phyloP scores from a whole-genome alignment of 1,140 invertebrate genomes.

The Drosophila triauraria region DNA sequence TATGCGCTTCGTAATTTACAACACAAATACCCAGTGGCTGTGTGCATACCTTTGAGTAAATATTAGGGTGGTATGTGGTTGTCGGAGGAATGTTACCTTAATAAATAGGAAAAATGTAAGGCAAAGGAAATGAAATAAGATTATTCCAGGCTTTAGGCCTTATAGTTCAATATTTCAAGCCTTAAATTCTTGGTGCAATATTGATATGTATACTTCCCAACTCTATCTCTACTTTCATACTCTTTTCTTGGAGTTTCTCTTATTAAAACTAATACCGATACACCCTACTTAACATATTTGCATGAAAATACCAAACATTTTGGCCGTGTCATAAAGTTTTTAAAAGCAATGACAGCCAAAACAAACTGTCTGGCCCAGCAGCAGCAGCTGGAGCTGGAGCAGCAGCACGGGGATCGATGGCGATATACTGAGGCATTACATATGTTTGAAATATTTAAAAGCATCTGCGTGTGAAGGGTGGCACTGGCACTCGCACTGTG shows the following conservation, averaged over 20 bases:
- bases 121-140: background rate
- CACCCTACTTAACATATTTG: slow-evolving; percentile 46
- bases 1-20: slow-evolving; percentile 70
- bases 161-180: too few species aligned
- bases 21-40: slow-evolving; percentile 6
- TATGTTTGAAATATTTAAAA: slow-evolving; percentile 49
- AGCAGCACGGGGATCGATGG: slow-evolving; percentile 26
- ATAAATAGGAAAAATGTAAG: background rate
- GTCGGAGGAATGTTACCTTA: background rate
- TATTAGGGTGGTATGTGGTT: slow-evolving; percentile 9
- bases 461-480: slow-evolving; percentile 23
- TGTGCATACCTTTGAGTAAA: slow-evolving; percentile 11
- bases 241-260: too few species aligned
- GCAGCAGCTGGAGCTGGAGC: slow-evolving; percentile 1
- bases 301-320: slow-evolving; percentile 56
- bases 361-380: slow-evolving; percentile 29
- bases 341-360: slow-evolving; percentile 58
- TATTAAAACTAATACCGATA: background rate
- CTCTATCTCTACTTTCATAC: too few species aligned
- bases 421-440: slow-evolving; percentile 33
- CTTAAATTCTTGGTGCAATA: background rate
- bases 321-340: slow-evolving; percentile 67
- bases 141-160: background rate
- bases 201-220: too few species aligned
- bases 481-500: background rate